Percentiles rank a stretch among this genome's conserved stretches.
Evolutionary conservation across 92 coral and sea anemone species (phyloP).

Genomic region (Plumapathes pennacea): DNA sequence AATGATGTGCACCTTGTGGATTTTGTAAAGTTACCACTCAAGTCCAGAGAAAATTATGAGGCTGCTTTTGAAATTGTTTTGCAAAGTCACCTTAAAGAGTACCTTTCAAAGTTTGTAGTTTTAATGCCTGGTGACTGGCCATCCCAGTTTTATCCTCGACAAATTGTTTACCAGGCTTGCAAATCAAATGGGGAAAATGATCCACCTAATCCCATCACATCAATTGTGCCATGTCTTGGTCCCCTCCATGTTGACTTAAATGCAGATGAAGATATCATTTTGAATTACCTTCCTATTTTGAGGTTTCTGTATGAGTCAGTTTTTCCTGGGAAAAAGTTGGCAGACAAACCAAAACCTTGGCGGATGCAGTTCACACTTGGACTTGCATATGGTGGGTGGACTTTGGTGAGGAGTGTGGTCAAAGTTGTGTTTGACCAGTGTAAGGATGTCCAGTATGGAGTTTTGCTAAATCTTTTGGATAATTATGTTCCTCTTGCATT

Average conservation of each 20-base stretch:
- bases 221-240: slow-evolving; percentile 37
- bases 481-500: slow-evolving; percentile 24
- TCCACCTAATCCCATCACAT: slow-evolving; percentile 19
- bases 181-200: neutral
- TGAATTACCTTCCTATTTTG: slow-evolving; percentile 19
- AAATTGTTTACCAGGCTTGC: slow-evolving; percentile 19
- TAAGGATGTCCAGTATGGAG: slow-evolving; percentile 34
- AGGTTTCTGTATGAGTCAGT: slow-evolving; percentile 23
- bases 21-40: slow-evolving; percentile 37
- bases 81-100: slow-evolving; percentile 27
- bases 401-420: slow-evolving; percentile 6
- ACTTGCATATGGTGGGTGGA: slow-evolving; percentile 41
- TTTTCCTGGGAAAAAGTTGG: slow-evolving; percentile 34
- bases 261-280: slow-evolving; percentile 36
- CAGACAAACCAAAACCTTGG: slow-evolving; percentile 58
- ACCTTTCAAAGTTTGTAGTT: slow-evolving; percentile 39
- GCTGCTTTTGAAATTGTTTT: slow-evolving; percentile 29
- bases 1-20: slow-evolving; percentile 39
- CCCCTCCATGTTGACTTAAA: slow-evolving; percentile 42
- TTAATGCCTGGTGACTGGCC: slow-evolving; percentile 57
- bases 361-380: slow-evolving; percentile 45
- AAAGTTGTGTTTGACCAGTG: slow-evolving; percentile 4
- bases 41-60: slow-evolving; percentile 38
- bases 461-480: slow-evolving; percentile 16
- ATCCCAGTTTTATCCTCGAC: slow-evolving; percentile 40